A percentile compares a stretch with the other conserved stretches of the same genome.
Evolutionary conservation across 35 echinoderm and acorn worm species (phyloP).

Genomic region (Anneissia japonica): DNA sequence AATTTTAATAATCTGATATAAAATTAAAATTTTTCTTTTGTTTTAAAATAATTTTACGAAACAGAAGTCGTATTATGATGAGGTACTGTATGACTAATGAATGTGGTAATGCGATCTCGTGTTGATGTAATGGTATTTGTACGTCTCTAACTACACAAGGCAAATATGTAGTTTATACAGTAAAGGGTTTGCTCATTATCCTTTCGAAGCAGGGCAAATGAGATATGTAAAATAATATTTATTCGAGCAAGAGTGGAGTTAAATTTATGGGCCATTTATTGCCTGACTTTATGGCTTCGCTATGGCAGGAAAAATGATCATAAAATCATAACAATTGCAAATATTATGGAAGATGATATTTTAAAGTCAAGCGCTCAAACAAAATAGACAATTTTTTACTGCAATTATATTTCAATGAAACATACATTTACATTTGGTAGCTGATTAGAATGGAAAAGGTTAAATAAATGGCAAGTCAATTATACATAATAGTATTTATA

Average conservation of each 20-base stretch:
- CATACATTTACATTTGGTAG: no score
- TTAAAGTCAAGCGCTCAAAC: not conserved
- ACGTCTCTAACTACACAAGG: not conserved
- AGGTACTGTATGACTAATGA: no score
- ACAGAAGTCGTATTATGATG: no score
- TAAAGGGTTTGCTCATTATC: not conserved
- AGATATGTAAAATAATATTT: not conserved
- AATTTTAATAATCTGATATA: no score
- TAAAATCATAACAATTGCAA: not conserved
- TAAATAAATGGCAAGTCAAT: no score
- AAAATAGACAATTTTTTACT: not conserved
- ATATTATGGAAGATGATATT: not conserved
- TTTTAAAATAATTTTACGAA: no score
- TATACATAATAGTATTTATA: no score
- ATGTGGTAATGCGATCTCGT: no score
- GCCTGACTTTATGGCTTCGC: not conserved
- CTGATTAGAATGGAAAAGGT: no score
- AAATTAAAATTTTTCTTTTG: no score
- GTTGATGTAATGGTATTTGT: no score
- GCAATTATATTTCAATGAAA: not conserved
- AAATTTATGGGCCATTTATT: not conserved
- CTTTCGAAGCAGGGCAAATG: not conserved
- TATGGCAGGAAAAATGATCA: not conserved
- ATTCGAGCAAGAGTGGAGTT: not conserved
- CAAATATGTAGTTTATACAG: not conserved